Evolutionary conservation across 2,797 vertebrate species (phyloP), one percentile per base, ranked within the genome.

Genomic region (Mus caroli): DNA sequence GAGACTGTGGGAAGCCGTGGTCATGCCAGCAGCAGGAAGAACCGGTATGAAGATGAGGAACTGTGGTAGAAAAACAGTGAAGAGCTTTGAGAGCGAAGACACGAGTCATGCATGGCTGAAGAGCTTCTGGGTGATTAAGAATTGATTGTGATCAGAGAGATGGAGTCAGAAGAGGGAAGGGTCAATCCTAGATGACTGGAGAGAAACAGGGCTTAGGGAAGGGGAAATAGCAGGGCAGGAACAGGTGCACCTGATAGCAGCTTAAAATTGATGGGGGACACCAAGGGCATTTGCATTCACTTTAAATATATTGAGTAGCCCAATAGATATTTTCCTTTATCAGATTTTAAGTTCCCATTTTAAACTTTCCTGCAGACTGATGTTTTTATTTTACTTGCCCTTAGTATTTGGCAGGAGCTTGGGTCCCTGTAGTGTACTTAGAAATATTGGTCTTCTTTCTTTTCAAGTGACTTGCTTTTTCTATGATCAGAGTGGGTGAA

Each of bases 301-400:
- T 82, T 85, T 88, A 31, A n/a, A 67, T 14, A 13, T 6, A 60
- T 85, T 92, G 71, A 96, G 14, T 26, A 77, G 76, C 26, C 17
- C n/a, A 89, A 43, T 73, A 62, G 69, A 37, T 69, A 88, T 91
- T 94, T 92, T 64, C 22, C 89, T 93, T 77, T 26, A 15, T 52
- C 50, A 87, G 1, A 10, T 82, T 88, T 79, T 93, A 84, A 82
- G 80, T 17, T 40, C 26, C 0, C 37, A 77, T 80, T 62, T 8
- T 79, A 40, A 84, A 52, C 15, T 94, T 94, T 71, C 28, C 28
- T 82, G 8, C 43, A 54, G 76, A 90, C 56, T 80, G 12, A 28
- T 62, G n/a, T 40, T 60, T 77, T n/a, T 69, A 54, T 26, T 11
- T 73, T 67, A 50, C 43, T 76, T 73, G 56, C 10, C 88, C 13